Base-by-base conservation (phyloP, 2,888 invertebrate species). In the Argynnis bischoffii region DNA sequence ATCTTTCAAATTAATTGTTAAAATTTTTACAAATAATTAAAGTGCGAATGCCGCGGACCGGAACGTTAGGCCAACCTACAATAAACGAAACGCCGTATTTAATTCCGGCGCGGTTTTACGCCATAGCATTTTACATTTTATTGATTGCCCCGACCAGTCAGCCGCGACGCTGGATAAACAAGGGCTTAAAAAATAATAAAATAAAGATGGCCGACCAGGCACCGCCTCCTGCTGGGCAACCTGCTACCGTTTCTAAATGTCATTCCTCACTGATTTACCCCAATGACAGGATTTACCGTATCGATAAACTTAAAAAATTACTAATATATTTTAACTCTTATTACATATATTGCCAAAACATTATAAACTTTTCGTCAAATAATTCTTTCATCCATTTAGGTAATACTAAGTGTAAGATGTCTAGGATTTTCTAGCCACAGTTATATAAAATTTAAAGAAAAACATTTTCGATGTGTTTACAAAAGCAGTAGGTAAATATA, bases 131-230 rank as follows among this genome's bases (percentile, higher is more conserved):
- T 88, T 91, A 91, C 79, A 80, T 87, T 88, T 88, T 92, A 92
- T 92, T 91, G 91, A 92, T 92, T 91, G 90, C 90, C 74, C 79
- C 81, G 77, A 74, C 84, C 90, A 89, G 79, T 91, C 77, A 88
- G 84, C 86, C 90, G 88, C 80, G 81, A 86, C 90, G 87, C 84
- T 90, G 90, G 90, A 89, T 90, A 91, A 92, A 92, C 91, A 91
- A 92, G 90, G 87, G 86, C 66, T 78, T 83, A 87, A 89, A 87
- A 87, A 84, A 81, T 79, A 85, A 85, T 81, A 84, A 88, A 89
- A 87, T 84, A 84, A 89, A 89, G 85, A 89, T 89, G 89, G 90
- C 86, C 80, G 84, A 78, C 81, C 77, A 80, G 77, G 89, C 84
- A 83, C 87, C 91, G 90, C 92, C 91, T 86, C 91, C 91, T 79